Base-by-base conservation (phyloP, 1,140 invertebrate genomes). In the Drosophila bocki region DNA sequence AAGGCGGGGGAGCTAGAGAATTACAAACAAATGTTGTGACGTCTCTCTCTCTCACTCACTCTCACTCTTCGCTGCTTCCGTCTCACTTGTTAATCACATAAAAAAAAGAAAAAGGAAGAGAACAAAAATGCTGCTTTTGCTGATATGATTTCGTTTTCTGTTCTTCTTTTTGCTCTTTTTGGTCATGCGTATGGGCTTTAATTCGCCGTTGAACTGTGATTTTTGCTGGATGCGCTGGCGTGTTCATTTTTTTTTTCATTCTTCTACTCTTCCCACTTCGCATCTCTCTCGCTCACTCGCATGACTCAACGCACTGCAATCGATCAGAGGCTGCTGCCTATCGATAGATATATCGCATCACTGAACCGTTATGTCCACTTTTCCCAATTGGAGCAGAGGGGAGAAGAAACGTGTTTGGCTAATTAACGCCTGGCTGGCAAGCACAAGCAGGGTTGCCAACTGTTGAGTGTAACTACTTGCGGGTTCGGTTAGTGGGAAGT, bases 131-230 rank as follows among this genome's bases (percentile, higher is more conserved):
- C 35, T 65, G 54, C 67, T 65, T 17, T 68, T 77, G 86, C 84
- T 87, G 80, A 88, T 84, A 84, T 80, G 80, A 77, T 75, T 83
- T 87, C 42, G 71, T 61, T 45, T 64, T 67, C 54, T 50, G 41
- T 59, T 53, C 37, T 69, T 64, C 45, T 50, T 71, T 58, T 63
- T 60, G 39, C 69, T 63, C 50, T 53, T 86, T 71, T 67, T 80
- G 65, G 83, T 87, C 84, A 87, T 86, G 84, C 84, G 80, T 87
- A 78, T 84, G 65, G 74, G 72, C 72, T 87, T 78, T 84, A 78
- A 80, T 83, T 88, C 61, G 67, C 61, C 47, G 45, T 67, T 70
- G 47, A 19, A 51, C 65, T 65, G 61, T 69, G 47, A 69, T 64
- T 70, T 62, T 32, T 69, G 54, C 37, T 50, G 51, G 35, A 64